These are phyloP conservation scores for Leptopilina drosophilae DNA, from an alignment of 2,888 invertebrate species.

Conservation along the genomic window DNA sequence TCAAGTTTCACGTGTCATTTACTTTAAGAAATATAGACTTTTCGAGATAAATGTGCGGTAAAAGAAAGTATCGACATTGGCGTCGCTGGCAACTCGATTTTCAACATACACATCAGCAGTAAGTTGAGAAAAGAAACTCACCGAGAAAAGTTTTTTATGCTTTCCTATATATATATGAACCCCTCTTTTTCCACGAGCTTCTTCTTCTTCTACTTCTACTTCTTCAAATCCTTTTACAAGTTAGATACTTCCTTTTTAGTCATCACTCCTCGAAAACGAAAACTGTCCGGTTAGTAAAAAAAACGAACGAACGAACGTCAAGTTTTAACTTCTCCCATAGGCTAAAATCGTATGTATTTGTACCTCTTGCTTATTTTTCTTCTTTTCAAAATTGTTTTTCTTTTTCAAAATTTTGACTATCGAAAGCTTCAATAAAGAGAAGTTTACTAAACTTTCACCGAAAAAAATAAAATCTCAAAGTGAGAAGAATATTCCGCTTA, in stretches of 20 bases:
- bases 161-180: too few relatives aligned
- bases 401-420: background rate
- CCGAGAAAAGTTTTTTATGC: constrained; percentile 11
- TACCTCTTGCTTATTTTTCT: too few relatives aligned
- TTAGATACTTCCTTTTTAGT: constrained; percentile 27
- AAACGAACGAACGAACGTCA: too few relatives aligned
- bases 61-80: constrained; percentile 18
- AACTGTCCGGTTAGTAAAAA: constrained; percentile 3
- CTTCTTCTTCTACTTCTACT: background rate
- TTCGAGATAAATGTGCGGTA: background rate
- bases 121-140: background rate
- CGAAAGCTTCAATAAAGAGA: too few relatives aligned
- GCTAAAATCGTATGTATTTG: background rate
- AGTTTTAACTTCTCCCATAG: background rate
- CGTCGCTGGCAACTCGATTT: background rate
- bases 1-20: background rate
- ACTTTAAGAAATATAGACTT: background rate
- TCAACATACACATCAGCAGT: background rate
- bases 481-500: too few relatives aligned
- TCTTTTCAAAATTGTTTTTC: too few relatives aligned
- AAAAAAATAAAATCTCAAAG: too few relatives aligned
- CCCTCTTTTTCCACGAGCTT: constrained; percentile 9
- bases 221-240: constrained; percentile 40
- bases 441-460: too few relatives aligned
- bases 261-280: constrained; percentile 19